Evolutionary conservation across 2,797 vertebrate species (phyloP).

Genomic region (Scomberomorus guttatus): DNA sequence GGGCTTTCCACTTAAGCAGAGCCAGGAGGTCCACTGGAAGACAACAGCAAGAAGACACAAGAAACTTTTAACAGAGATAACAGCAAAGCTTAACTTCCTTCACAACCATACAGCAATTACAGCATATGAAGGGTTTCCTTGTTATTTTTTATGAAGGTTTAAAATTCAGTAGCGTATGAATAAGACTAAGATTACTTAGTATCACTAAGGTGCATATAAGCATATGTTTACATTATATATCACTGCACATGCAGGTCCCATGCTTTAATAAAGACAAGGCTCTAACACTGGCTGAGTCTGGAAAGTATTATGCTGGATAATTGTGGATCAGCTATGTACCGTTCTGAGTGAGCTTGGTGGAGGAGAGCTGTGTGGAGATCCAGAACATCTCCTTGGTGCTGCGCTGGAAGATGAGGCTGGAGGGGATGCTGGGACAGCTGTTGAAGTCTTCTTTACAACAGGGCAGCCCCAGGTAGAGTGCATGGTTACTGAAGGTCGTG

Average conservation of each 20-base stretch:
- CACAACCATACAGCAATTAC: too few species aligned
- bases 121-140: too few species aligned
- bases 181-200: not conserved
- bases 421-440: constrained; percentile 93
- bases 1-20: constrained; percentile 95
- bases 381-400: constrained; percentile 97
- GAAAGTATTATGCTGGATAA: too few species aligned
- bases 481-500: constrained; percentile 96
- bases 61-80: too few species aligned
- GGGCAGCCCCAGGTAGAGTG: constrained; percentile 95
- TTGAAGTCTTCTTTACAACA: constrained; percentile 97
- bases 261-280: too few species aligned
- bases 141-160: too few species aligned
- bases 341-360: constrained; percentile 95
- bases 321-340: constrained; percentile 78
- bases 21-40: constrained; percentile 92
- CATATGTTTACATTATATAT: not conserved
- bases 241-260: too few species aligned
- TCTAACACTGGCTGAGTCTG: too few species aligned
- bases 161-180: too few species aligned
- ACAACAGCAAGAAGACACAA: too few species aligned
- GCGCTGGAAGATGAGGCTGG: constrained; percentile 97
- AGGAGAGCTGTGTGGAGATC: constrained; percentile 95
- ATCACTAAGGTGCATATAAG: not conserved
- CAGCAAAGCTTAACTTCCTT: too few species aligned